Evolutionary conservation across 2,113 vertebrate genomes (phyloP).

Genomic region (Tupaia chinensis): DNA sequence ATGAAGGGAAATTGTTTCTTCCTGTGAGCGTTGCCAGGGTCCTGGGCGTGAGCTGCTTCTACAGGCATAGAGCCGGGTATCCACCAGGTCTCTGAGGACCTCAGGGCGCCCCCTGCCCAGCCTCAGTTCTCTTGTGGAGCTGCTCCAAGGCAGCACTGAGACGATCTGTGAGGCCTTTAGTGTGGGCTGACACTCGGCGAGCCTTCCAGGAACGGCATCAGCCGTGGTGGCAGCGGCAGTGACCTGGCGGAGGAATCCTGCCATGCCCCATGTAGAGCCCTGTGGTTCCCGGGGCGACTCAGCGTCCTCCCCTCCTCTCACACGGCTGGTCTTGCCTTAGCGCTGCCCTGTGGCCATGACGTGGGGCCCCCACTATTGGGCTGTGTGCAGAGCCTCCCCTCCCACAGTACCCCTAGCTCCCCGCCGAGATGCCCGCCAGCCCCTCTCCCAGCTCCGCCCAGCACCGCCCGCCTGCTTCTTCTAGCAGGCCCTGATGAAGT

Average conservation of each 20-base stretch:
- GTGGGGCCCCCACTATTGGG: accelerated
- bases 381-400: accelerated
- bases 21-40: neutral
- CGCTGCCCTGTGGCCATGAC: accelerated
- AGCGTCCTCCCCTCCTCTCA: neutral
- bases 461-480: too few relatives aligned
- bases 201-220: accelerated
- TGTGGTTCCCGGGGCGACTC: accelerated
- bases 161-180: accelerated
- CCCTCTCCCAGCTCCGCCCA: neutral
- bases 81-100: neutral
- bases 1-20: too few relatives aligned
- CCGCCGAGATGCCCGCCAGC: too few relatives aligned
- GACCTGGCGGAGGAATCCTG: neutral
- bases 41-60: accelerated
- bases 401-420: neutral
- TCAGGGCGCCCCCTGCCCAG: neutral
- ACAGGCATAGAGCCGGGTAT: too few relatives aligned
- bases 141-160: neutral
- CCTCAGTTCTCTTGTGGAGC: neutral
- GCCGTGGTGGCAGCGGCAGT: accelerated
- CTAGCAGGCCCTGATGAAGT: accelerated
- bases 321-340: accelerated
- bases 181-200: accelerated
- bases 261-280: neutral